phyloP scores from a whole-genome alignment of 1,140 invertebrate genomes.

The Bathynomus jamesi region DNA sequence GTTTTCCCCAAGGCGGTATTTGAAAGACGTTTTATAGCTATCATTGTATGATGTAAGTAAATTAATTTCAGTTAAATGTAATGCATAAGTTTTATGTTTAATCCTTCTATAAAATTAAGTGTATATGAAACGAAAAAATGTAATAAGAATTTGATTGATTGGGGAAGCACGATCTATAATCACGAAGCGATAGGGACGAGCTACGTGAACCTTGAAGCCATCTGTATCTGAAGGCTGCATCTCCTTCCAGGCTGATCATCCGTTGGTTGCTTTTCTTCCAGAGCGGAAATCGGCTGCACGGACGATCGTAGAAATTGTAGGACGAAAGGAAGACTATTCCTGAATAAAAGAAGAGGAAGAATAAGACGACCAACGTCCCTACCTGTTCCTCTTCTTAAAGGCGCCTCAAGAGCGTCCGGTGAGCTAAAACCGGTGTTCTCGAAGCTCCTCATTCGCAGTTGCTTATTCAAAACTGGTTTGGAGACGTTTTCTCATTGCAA shows the following conservation, averaged over 20 bases:
- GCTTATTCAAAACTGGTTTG: not conserved
- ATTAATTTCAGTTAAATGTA: not conserved
- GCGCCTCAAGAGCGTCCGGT: not conserved
- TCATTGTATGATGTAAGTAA: no score
- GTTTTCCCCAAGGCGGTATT: no score
- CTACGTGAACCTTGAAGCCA: no score
- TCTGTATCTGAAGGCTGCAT: not conserved
- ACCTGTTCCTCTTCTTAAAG: not conserved
- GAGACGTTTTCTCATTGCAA: not conserved
- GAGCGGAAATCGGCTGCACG: not conserved
- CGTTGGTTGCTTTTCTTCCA: not conserved
- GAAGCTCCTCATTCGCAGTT: not conserved
- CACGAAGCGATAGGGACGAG: no score
- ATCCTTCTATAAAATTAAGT: not conserved
- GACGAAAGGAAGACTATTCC: not conserved
- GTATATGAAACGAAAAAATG: not conserved
- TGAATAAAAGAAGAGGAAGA: not conserved
- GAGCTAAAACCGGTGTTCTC: no score
- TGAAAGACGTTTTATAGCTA: no score
- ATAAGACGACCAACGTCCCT: not conserved
- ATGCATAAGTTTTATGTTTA: not conserved
- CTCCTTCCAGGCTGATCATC: not conserved
- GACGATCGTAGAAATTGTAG: not conserved
- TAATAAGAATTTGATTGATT: not conserved
- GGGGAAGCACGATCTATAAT: not conserved